Percentiles rank a stretch among this genome's conserved stretches.
Evolutionary conservation across 2,113 vertebrate genomes (phyloP).

Genomic region (Lycaon pictus): DNA sequence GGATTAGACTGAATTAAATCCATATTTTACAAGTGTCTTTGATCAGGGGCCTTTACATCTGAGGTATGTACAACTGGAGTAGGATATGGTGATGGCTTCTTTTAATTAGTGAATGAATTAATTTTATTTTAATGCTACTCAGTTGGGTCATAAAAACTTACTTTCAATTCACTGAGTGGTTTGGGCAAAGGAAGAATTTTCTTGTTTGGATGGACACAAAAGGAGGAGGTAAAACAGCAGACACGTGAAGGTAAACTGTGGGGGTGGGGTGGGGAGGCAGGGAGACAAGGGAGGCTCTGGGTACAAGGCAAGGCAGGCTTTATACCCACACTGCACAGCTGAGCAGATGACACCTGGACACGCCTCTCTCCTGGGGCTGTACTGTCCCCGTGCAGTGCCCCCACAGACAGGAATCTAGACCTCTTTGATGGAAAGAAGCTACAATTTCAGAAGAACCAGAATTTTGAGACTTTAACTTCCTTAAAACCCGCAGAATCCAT

Average conservation of each 20-base stretch:
- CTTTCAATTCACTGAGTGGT: not conserved
- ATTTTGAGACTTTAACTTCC: not conserved
- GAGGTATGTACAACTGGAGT: not conserved
- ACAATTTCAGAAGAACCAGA: conserved; percentile 8
- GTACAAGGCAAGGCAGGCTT: not conserved
- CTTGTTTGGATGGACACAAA: not conserved
- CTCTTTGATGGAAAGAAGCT: not conserved
- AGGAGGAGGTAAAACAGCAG: not conserved
- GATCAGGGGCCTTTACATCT: not conserved
- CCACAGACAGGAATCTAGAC: not conserved
- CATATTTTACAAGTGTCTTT: conserved; percentile 13
- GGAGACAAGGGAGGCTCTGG: not conserved
- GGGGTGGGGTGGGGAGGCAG: not conserved
- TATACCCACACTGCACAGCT: not conserved
- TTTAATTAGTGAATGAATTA: not conserved
- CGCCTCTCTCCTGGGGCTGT: not conserved
- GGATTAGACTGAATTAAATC: not conserved
- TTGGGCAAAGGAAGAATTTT: not conserved
- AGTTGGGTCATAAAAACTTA: conserved; percentile 11
- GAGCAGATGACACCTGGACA: not conserved
- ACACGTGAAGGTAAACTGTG: not conserved
- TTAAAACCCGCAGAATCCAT: not conserved
- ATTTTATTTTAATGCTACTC: conserved; percentile 9
- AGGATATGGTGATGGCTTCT: not conserved
- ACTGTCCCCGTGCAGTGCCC: not conserved